phyloP scores from a whole-genome alignment of 2,113 vertebrate species.

The Rhagologus leucostigma region DNA sequence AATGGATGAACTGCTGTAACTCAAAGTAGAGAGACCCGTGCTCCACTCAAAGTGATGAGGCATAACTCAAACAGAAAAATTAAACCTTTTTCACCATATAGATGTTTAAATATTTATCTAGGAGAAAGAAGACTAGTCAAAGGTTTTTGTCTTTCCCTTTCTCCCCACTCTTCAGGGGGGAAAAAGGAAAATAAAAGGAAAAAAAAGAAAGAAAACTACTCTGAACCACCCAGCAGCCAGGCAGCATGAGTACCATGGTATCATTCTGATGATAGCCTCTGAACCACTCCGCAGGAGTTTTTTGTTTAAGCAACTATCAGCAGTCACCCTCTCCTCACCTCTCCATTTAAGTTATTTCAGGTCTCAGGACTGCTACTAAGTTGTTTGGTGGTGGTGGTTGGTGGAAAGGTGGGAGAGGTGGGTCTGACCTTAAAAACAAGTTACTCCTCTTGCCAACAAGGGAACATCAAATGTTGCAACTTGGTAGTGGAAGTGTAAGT shows the following conservation, averaged over 20 bases:
- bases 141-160: background rate
- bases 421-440: background rate
- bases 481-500: background rate
- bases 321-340: background rate
- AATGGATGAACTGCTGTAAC: background rate
- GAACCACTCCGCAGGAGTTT: background rate
- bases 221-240: background rate
- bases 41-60: background rate
- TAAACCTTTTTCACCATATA: background rate
- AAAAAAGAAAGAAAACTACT: background rate
- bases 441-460: background rate
- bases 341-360: background rate
- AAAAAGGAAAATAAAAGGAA: background rate
- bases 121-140: background rate
- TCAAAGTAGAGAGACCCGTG: background rate
- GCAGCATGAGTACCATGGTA: background rate
- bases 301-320: background rate
- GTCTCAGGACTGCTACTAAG: background rate
- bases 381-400: background rate
- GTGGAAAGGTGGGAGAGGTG: accelerated
- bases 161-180: accelerated
- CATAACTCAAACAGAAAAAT: background rate
- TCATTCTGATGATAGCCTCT: background rate
- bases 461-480: background rate
- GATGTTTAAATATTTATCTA: background rate